Base-by-base conservation (phyloP, 2,888 invertebrate genomes). In the Campopleginae sp. region DNA sequence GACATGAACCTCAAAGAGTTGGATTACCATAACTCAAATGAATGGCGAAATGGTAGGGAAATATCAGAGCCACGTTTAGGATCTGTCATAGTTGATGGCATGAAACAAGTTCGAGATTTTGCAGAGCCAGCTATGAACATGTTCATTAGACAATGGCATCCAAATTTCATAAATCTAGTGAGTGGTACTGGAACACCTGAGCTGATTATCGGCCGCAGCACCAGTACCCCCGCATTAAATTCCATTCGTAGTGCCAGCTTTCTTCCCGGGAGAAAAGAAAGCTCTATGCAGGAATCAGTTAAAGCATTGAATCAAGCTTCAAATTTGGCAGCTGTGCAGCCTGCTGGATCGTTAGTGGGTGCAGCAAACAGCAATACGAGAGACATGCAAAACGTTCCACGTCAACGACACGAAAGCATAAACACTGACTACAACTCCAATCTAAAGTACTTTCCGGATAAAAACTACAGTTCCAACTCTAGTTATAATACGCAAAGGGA, bases 371-470 rank as follows among this genome's bases (percentile, higher is more conserved):
- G 42, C 74, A 83, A 70, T 63, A 74, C 68, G 10, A 65, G 63
- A n/a, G 63, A 58, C 8, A 61, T 46, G 27, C 44, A 19, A 19
- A 74, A 65, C 61, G 48, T 19, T 51, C 74, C 23, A 2, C 61
- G 46, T 61, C 72, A 38, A 27, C 66, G 61, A 12, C 44, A 44
- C 48, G 68, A 70, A 42, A 66, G 71, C 65, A 33, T 71, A 46
- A 77, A 86, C 38, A 42, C 58, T 19, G 46, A 84, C 66, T 76
- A 76, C 79, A 63, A 86, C 46, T 71, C 68, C 23, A 82, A 82
- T 80, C 23, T 74, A 54, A 77, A 80, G 61, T 42, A 44, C 51
- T 31, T 54, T 65, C 48, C 27, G 27, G 61, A 72, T 74, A 14
- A 66, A 75, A 77, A 84, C 79, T 44, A 54, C 51, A 68, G 79